A percentile compares a stretch with the other conserved stretches of the same genome.
Evolutionary conservation across 2,797 vertebrate genomes (phyloP).

Genomic region (Neomorphus geoffroyi): DNA sequence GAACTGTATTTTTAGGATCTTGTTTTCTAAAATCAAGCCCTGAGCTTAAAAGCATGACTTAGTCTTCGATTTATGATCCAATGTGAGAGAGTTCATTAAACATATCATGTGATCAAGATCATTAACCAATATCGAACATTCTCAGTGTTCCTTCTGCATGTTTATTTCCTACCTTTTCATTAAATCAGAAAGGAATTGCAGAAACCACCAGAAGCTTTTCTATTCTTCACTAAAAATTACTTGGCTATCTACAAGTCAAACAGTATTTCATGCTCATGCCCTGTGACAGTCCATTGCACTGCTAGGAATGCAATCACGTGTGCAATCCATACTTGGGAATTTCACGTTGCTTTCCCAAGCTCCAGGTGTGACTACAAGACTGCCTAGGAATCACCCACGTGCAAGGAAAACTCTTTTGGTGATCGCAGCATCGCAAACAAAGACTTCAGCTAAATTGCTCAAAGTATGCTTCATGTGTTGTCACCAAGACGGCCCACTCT

Average conservation of each 20-base stretch:
- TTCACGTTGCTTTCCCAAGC: background rate
- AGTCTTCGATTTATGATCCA: background rate
- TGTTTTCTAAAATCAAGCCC: background rate
- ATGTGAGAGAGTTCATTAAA: background rate
- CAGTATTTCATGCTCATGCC: background rate
- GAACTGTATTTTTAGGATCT: background rate
- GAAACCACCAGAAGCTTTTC: background rate
- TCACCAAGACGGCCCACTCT: background rate
- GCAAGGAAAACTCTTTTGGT: background rate
- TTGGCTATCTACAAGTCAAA: background rate
- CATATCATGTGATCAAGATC: background rate
- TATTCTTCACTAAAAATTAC: background rate
- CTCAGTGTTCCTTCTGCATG: background rate
- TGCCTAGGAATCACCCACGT: background rate
- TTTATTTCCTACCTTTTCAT: background rate
- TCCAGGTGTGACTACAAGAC: background rate
- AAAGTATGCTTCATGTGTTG: background rate
- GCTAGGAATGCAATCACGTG: background rate
- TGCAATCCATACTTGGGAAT: background rate
- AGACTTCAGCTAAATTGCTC: background rate
- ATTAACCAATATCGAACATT: background rate
- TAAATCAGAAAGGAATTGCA: background rate
- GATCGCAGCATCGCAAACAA: accelerated
- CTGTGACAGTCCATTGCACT: background rate
- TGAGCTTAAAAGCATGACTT: background rate